Percentiles rank a stretch among this genome's conserved stretches.
Conservation (phyloP, 1,140 invertebrate genomes). For the Diuraphis noxia region DNA sequence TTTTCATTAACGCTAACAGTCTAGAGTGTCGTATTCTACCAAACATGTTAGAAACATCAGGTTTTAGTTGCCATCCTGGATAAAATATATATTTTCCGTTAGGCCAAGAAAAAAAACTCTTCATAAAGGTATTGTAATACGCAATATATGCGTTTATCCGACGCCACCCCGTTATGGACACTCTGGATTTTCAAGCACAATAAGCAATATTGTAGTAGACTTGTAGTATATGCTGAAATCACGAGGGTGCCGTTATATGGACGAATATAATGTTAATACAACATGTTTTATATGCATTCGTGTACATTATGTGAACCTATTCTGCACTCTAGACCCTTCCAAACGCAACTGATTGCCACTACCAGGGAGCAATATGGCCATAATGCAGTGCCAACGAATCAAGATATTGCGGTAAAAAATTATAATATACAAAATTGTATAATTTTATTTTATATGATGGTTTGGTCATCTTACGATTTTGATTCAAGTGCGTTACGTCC, state of each 20-base stretch:
- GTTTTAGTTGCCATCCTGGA: neutral
- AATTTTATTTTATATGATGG: neutral
- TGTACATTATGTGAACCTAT: neutral
- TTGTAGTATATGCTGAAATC: too few relatives aligned
- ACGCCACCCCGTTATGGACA: neutral
- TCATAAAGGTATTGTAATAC: neutral
- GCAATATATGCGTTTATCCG: neutral
- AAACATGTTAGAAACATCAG: neutral
- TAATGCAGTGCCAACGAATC: neutral
- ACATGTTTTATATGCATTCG: neutral
- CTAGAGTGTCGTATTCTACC: neutral
- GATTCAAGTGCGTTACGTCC: neutral
- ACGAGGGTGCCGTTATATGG: neutral
- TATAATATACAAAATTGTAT: neutral
- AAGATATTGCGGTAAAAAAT: neutral
- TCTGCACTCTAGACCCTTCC: neutral
- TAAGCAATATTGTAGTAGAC: neutral
- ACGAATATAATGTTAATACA: slow-evolving; percentile 4
- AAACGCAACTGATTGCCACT: neutral
- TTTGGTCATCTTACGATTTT: neutral
- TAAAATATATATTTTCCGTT: too few relatives aligned
- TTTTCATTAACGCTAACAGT: neutral
- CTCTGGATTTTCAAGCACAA: neutral
- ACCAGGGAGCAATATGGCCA: neutral
- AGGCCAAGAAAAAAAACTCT: neutral